Base-by-base conservation (phyloP, 1,140 invertebrate genomes). In the Calliphora vicina region DNA sequence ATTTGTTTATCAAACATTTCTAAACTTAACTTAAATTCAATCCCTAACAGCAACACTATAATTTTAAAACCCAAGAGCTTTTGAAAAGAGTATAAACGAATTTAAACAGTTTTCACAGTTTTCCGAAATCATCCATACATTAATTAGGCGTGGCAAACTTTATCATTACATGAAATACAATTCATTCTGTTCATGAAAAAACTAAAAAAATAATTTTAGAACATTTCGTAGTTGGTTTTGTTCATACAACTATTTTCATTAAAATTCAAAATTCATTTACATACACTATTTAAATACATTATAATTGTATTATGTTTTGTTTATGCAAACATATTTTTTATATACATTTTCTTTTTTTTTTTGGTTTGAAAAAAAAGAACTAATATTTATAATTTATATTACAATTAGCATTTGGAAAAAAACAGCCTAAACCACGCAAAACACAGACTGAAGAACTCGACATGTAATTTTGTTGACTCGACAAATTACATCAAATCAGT, bases 401-500 rank as follows among this genome's bases (percentile, higher is more conserved):
- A 57, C 50, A 57, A 57, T 57, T n/a, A 23, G 35, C 35, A 35
- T 84, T 84, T 83, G 84, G 20, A 83, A 84, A 71, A 57, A 83
- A 89, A 89, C 88, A 89, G 88, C 88, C 88, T 89, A 89, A 89
- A 89, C 88, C 88, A 89, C 88, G 88, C 88, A 89, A 78, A 89
- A 89, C 88, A 89, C 88, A 89, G 85, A 89, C 88, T 87, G 88
- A 89, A 88, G 88, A 89, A 89, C 88, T 89, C 88, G 88, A 89
- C 88, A 89, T 89, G 74, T 78, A 78, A 78, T 78, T 76, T 43
- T 78, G 42, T 43, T 78, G 15, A 45, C 25, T 45, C n/a, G 27
- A 50, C 45, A 81, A 81, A 61, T 81, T 81, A 67, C 80, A 61
- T 67, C 26, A 67, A 26, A 26, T 61, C 61, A 81, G 80, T 81